phyloP scores from a whole-genome alignment of 2,888 invertebrate species.

The Dicyrtomina minuta region DNA sequence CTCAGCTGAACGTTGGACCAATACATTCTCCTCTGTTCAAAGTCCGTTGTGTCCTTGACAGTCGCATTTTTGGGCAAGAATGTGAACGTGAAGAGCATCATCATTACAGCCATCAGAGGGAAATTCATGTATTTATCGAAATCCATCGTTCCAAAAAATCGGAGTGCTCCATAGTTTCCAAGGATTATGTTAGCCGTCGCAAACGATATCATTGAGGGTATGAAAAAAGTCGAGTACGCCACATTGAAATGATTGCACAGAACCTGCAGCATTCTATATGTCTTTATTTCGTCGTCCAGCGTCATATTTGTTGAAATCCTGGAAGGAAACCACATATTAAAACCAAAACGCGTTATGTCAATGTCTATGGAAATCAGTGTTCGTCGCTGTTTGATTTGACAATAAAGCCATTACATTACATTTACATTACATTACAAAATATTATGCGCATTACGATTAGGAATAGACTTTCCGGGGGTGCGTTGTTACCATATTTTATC shows the following conservation, averaged over 20 bases:
- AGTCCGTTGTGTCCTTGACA: neutral
- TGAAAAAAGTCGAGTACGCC: neutral
- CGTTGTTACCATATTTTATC: no score
- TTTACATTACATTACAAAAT: neutral
- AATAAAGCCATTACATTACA: no score
- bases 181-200: neutral
- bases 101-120: neutral
- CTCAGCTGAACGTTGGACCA: neutral
- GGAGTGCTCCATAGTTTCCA: neutral
- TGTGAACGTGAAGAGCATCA: neutral
- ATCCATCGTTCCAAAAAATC: neutral
- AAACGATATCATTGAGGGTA: neutral
- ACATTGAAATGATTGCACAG: neutral
- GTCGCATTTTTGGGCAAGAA: neutral
- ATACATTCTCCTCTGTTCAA: neutral
- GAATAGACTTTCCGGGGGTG: no score
- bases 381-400: no score
- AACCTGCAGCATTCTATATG: neutral
- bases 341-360: no score
- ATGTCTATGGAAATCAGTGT: no score
- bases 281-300: neutral
- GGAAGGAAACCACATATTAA: no score
- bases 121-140: constrained; percentile 6
- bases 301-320: neutral
- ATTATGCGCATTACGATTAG: neutral